Evolutionary conservation across 2,797 vertebrate species (phyloP).

Genomic region (Acestrorhynchus altus): DNA sequence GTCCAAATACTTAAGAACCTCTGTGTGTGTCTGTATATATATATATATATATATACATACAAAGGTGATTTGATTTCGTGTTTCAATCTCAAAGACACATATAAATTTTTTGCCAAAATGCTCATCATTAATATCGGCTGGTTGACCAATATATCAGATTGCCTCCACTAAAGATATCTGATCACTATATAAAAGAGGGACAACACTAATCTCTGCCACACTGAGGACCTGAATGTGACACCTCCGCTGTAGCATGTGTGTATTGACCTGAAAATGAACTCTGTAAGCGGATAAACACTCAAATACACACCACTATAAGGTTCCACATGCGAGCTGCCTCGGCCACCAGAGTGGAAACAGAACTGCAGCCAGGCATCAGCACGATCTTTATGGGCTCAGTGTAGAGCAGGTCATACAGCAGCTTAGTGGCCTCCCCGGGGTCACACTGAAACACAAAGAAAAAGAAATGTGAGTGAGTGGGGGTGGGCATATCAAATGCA

Average conservation of each 20-base stretch:
- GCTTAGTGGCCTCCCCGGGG: slow-evolving; percentile 85
- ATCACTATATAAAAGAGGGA: not conserved
- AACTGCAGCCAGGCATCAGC: slow-evolving; percentile 83
- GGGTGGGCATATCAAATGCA: not conserved
- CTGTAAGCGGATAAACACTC: not conserved
- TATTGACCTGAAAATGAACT: not conserved
- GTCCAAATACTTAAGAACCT: too few relatives aligned
- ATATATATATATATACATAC: too few relatives aligned
- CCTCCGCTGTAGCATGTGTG: not conserved
- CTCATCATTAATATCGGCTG: not conserved
- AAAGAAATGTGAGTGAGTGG: not conserved
- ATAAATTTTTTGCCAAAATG: too few relatives aligned
- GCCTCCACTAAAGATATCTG: not conserved
- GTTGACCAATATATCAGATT: not conserved
- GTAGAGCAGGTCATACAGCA: slow-evolving; percentile 85
- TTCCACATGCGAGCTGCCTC: slow-evolving; percentile 87
- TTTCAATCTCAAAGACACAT: too few relatives aligned
- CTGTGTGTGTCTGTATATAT: too few relatives aligned
- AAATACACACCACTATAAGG: slow-evolving; percentile 78
- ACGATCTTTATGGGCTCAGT: slow-evolving; percentile 86
- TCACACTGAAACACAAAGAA: slow-evolving; percentile 69
- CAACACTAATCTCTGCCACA: not conserved
- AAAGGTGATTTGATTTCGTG: too few relatives aligned
- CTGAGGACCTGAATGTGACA: not conserved
- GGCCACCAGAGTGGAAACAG: slow-evolving; percentile 81